Base-by-base conservation (phyloP, 2,113 vertebrate species). In the Misgurnus anguillicaudatus region DNA sequence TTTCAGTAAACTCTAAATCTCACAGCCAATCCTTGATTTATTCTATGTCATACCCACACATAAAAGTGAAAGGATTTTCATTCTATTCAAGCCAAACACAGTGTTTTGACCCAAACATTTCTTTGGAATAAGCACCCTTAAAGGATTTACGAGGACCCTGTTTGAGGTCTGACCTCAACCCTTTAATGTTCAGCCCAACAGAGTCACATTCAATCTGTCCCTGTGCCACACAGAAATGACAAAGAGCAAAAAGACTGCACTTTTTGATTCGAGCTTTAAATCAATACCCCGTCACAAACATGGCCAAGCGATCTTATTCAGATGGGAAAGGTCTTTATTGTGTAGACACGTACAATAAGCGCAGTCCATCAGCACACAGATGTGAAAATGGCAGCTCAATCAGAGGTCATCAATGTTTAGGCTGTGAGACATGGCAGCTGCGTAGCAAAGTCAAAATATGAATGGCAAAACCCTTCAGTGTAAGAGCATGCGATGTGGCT, bases 241-340 rank as follows among this genome's bases (percentile, higher is more conserved):
- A 62, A 11, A 41, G 7, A 64, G 47, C 16, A 48, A 21, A 61
- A n/a, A 55, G 19, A 64, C 45, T 64, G 68, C 58, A 79, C 47
- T 64, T 75, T 75, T 61, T 75, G 71, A 75, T 75, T 55, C 70
- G 21, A 60, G 36, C 16, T 68, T 67, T 75, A 51, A 80, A 80
- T 75, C 79, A 61, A 75, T 75, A 66, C 19, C 70, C 79, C 68
- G 71, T 67, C 79, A 80, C 41, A 75, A 66, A 65, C 79, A 75
- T 75, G 62, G 79, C 79, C 65, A 74, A 60, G 62, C 17, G 31
- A 80, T 75, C 62, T 48, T 71, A 80, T 75, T 80, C 71, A 68
- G 63, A 9, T 14, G 51, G 57, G 71, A 75, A 80, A 75, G 71
- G 41, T 80, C 79, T 80, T 53, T 68, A 80, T 80, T 75, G 71